Conservation (phyloP, 2,797 vertebrate species). For the Clamator glandarius region DNA sequence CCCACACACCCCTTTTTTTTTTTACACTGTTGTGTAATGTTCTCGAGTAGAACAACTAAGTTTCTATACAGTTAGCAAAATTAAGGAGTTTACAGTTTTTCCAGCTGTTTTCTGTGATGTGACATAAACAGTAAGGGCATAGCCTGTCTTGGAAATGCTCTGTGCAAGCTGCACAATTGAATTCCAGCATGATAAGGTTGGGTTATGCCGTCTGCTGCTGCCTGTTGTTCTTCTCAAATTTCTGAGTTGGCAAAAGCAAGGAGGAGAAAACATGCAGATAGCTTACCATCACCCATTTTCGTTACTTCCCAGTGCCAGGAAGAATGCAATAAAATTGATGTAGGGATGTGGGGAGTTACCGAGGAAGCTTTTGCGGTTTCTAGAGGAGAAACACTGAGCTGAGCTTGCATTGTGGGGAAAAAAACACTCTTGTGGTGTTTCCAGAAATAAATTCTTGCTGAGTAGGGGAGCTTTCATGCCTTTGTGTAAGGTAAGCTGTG, state of each 20-base stretch:
- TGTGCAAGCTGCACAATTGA: background rate
- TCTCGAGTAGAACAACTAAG: background rate
- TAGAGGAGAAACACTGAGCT: background rate
- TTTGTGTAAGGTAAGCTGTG: background rate
- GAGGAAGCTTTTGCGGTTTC: slow-evolving; percentile 32
- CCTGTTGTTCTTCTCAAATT: slow-evolving; percentile 42
- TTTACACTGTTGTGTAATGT: slow-evolving; percentile 10
- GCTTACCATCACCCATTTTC: slow-evolving; percentile 44
- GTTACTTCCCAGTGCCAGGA: slow-evolving; percentile 22
- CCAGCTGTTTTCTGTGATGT: slow-evolving; percentile 68
- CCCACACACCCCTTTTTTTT: too few species aligned
- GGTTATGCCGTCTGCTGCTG: slow-evolving; percentile 21
- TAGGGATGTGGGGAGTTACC: background rate
- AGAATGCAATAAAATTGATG: slow-evolving; percentile 22
- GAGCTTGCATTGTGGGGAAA: background rate
- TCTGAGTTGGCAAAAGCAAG: slow-evolving; percentile 67
- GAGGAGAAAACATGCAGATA: slow-evolving; percentile 1
- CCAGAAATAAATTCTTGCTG: background rate
- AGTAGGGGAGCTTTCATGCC: background rate
- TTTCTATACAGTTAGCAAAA: slow-evolving; percentile 56
- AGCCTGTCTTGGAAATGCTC: background rate
- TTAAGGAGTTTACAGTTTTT: slow-evolving; percentile 38
- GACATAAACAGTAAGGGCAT: slow-evolving; percentile 50
- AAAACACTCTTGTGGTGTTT: background rate
- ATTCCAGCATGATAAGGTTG: slow-evolving; percentile 53